Evolutionary conservation across 2,797 vertebrate species (phyloP).

Genomic region (Anableps anableps): DNA sequence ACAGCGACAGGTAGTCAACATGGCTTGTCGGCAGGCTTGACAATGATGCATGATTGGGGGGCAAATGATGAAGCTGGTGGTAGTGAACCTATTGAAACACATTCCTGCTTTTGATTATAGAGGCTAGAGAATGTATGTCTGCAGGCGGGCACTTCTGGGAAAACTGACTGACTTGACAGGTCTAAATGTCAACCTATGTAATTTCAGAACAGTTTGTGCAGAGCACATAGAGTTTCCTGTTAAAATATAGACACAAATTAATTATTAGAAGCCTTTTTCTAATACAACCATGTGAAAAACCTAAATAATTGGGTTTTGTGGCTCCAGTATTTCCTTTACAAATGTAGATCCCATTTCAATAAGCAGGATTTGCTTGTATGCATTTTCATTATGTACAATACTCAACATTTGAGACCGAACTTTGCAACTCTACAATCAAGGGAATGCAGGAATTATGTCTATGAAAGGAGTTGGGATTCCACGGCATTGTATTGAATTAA

Average conservation of each 20-base stretch:
- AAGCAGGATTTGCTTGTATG: not conserved
- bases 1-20: conserved; percentile 37
- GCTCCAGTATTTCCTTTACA: not conserved
- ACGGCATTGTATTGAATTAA: not conserved
- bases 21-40: conserved; percentile 40
- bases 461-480: not conserved
- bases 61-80: conserved; percentile 14
- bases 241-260: not conserved
- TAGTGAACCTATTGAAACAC: conserved; percentile 22
- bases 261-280: not conserved
- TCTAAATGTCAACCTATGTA: conserved; percentile 2
- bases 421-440: not conserved
- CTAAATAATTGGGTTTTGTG: not conserved
- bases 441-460: not conserved
- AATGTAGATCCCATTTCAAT: not conserved
- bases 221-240: not conserved
- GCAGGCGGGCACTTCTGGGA: not conserved
- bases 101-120: conserved; percentile 5
- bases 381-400: not conserved
- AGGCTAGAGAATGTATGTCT: not conserved
- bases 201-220: not conserved
- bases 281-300: not conserved
- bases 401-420: not conserved
- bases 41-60: conserved; percentile 25
- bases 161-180: not conserved